Conservation (phyloP, 2,888 invertebrate species). For the Harmothoe impar region DNA sequence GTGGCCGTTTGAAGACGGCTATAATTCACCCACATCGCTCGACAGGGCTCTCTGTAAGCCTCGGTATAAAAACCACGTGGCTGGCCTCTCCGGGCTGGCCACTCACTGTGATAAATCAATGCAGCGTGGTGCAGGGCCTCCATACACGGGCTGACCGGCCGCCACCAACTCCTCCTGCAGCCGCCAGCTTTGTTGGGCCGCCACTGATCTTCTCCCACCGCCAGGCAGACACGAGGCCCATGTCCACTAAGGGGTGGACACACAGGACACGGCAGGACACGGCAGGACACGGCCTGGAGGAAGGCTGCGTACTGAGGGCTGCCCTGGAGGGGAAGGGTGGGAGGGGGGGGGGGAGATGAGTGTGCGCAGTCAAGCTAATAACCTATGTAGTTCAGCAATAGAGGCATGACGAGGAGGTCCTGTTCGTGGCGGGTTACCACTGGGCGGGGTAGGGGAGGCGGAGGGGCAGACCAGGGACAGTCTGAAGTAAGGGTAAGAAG, state of each 20-base stretch:
- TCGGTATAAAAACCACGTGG: not conserved
- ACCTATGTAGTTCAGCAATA: constrained; percentile 12
- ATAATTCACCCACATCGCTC: not conserved
- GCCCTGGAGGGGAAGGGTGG: too few species aligned
- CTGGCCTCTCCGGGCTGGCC: not conserved
- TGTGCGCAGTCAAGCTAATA: constrained; percentile 4
- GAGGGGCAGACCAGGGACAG: not conserved
- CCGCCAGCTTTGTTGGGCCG: not conserved
- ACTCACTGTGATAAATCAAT: constrained; percentile 27
- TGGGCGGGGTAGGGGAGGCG: not conserved
- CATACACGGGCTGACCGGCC: not conserved
- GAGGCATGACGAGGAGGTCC: not conserved
- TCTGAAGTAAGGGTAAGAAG: not conserved
- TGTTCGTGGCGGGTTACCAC: not conserved
- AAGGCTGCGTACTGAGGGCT: too few species aligned
- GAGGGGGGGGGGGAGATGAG: not conserved
- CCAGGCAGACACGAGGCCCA: not conserved
- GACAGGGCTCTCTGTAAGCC: not conserved
- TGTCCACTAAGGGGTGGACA: constrained; percentile 7
- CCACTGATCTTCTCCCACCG: not conserved
- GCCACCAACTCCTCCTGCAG: too few species aligned
- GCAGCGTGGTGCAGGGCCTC: not conserved
- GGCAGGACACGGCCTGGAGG: not conserved
- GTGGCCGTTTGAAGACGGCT: not conserved
- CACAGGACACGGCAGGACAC: not conserved